Conservation (phyloP, 2,888 invertebrate species). For the Peribatodes rhomboidaria region DNA sequence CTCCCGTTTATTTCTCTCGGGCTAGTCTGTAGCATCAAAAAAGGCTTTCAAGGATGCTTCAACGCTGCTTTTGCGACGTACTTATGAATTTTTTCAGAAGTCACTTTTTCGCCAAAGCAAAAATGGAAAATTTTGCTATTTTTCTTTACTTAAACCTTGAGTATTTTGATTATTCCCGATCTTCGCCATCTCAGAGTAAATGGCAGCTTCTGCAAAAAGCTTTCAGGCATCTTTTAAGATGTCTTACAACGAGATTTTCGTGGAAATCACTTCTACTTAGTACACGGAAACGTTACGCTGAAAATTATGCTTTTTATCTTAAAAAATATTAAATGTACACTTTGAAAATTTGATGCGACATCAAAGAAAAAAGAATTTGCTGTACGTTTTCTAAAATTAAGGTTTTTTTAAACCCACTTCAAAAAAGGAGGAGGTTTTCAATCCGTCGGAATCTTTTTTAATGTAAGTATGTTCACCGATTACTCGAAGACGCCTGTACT, state of each 20-base stretch:
- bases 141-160: conserved; percentile 9
- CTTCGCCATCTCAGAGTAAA: conserved; percentile 1
- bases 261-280: conserved; percentile 8
- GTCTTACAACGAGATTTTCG: conserved; percentile 10
- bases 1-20: neutral
- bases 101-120: too few species aligned
- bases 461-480: too few species aligned
- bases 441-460: too few species aligned
- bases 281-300: conserved; percentile 18
- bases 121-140: neutral
- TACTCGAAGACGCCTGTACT: too few species aligned
- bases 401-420: too few species aligned
- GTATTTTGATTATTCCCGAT: neutral
- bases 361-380: too few species aligned
- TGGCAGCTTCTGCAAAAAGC: conserved; percentile 22
- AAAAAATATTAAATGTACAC: neutral
- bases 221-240: conserved; percentile 13
- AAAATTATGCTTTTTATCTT: conserved; percentile 15
- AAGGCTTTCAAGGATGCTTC: neutral
- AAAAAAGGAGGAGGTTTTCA: too few species aligned
- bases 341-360: neutral
- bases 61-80: too few species aligned
- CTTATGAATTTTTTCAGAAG: neutral
- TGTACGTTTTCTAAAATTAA: too few species aligned
- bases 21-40: neutral